Conservation (phyloP, 2,113 vertebrate species). For the Rhizomys pruinosus region DNA sequence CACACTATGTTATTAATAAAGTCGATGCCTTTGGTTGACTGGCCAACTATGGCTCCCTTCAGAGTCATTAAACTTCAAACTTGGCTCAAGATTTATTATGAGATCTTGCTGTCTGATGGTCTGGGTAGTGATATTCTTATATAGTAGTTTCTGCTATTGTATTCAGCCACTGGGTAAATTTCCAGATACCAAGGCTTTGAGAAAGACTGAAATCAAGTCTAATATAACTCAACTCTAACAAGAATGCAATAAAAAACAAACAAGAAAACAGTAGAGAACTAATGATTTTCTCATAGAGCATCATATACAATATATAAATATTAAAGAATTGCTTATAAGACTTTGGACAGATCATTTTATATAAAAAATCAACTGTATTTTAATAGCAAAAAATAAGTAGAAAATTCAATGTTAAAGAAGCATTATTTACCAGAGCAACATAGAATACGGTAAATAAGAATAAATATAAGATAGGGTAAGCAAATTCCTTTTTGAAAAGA, state of each 20-base stretch:
- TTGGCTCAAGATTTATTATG: constrained; percentile 66
- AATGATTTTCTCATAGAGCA: constrained; percentile 9
- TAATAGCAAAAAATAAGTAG: not conserved
- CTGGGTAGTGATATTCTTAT: not conserved
- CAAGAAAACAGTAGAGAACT: not conserved
- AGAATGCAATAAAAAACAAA: constrained; percentile 34
- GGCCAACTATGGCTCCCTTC: constrained; percentile 57
- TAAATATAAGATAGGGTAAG: not conserved
- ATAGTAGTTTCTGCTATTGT: not conserved
- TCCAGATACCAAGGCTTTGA: constrained; percentile 50
- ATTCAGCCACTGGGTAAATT: constrained; percentile 51
- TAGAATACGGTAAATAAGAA: not conserved
- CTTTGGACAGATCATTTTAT: constrained; percentile 27
- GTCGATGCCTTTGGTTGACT: constrained; percentile 63
- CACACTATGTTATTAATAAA: constrained; percentile 67
- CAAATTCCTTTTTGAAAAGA: not conserved
- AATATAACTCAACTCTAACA: constrained; percentile 50
- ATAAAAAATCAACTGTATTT: constrained; percentile 26
- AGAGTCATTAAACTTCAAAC: constrained; percentile 70
- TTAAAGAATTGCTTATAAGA: constrained; percentile 14
- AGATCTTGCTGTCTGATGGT: constrained; percentile 68
- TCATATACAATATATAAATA: not conserved
- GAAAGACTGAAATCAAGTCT: constrained; percentile 62
- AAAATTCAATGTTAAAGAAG: constrained; percentile 49
- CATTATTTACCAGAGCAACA: constrained; percentile 33